Percentiles rank a stretch among this genome's conserved stretches.
Conservation (phyloP, 1,140 invertebrate genomes). For the Thereuonema tuberculata region DNA sequence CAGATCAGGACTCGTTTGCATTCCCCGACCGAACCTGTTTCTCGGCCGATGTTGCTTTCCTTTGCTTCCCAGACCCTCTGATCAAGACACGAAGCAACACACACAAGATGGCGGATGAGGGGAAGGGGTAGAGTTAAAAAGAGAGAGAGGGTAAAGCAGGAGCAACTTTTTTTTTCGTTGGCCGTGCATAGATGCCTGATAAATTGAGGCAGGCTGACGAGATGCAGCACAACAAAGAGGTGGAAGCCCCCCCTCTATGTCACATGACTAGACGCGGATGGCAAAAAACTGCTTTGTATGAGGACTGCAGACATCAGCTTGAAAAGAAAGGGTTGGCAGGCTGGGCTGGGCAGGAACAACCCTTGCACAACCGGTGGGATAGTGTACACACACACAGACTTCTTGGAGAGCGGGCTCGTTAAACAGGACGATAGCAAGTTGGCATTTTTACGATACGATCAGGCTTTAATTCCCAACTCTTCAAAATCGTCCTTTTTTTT, state of each 20-base stretch:
- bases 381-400: not conserved
- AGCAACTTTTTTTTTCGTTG: not conserved
- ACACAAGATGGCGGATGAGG: not conserved
- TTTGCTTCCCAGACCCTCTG: no score
- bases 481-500: no score
- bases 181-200: conserved; percentile 3
- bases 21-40: no score
- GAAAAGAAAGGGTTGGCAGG: conserved; percentile 5
- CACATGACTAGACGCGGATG: conserved; percentile 1
- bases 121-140: not conserved
- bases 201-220: not conserved
- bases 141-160: not conserved
- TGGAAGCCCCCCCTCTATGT: not conserved
- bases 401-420: no score
- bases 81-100: no score
- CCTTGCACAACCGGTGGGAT: not conserved
- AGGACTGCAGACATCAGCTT: not conserved
- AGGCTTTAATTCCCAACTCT: no score
- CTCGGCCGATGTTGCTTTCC: no score
- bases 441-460: no score
- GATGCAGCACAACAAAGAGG: not conserved
- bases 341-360: not conserved
- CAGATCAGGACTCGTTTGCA: no score
- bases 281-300: conserved; percentile 4
- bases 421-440: no score